These are phyloP conservation scores for Tetramorium alpestre DNA, from an alignment of 1,140 invertebrate genomes.

Conservation along the genomic window DNA sequence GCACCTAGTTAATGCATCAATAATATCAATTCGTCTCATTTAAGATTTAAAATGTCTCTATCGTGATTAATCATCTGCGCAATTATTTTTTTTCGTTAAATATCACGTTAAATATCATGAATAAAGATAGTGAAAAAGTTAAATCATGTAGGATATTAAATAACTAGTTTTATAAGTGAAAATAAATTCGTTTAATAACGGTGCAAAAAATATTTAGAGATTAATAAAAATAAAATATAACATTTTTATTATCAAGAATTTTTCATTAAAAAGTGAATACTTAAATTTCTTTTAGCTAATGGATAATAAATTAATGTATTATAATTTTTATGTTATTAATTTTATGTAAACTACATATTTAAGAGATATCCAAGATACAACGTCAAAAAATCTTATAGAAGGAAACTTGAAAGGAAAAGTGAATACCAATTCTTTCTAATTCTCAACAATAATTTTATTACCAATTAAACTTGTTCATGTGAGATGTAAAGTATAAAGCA, in stretches of 20 bases:
- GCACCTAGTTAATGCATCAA: neutral
- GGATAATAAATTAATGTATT: conserved; percentile 23
- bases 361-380: conserved; percentile 49
- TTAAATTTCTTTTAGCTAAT: neutral
- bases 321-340: conserved; percentile 34
- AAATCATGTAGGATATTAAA: conserved; percentile 31
- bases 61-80: neutral
- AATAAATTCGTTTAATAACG: conserved; percentile 7
- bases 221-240: conserved; percentile 23
- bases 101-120: neutral
- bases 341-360: conserved; percentile 38
- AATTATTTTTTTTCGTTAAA: conserved; percentile 12
- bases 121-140: neutral
- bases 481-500: conserved; percentile 64
- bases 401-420: conserved; percentile 64
- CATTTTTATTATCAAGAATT: neutral
- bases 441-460: conserved; percentile 72
- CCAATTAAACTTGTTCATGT: conserved; percentile 63
- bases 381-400: conserved; percentile 42
- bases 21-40: conserved; percentile 39
- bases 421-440: conserved; percentile 63
- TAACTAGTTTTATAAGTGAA: conserved; percentile 19
- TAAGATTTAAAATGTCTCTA: neutral
- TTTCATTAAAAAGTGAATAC: conserved; percentile 9
- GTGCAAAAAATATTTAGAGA: conserved; percentile 13